A percentile compares a stretch with the other conserved stretches of the same genome.
These are phyloP conservation scores for Epinephelus lanceolatus DNA, from an alignment of 2,113 vertebrate species.

Conservation along the genomic window DNA sequence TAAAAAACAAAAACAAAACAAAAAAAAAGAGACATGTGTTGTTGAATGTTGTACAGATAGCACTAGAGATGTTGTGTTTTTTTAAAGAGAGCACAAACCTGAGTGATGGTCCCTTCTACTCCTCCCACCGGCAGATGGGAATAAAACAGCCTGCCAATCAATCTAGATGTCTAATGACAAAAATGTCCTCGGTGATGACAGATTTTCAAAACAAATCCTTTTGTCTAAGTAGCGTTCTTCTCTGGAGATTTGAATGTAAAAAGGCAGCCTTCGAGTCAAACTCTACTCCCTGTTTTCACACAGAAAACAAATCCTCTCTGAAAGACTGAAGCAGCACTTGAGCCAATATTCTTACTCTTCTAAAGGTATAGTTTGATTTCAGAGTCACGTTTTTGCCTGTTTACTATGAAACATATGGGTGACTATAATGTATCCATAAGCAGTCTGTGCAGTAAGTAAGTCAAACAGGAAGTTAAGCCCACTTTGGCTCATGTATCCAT, in stretches of 20 bases:
- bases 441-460: neutral
- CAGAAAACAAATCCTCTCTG: neutral
- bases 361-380: slow-evolving; percentile 1
- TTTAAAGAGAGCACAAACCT: slow-evolving; percentile 81
- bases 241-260: slow-evolving; percentile 33
- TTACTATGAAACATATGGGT: neutral
- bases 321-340: neutral
- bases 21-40: slow-evolving; percentile 80
- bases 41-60: slow-evolving; percentile 91
- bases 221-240: neutral
- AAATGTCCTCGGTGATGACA: slow-evolving; percentile 9
- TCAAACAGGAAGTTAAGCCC: neutral
- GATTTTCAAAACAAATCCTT: slow-evolving; percentile 24
- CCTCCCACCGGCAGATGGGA: slow-evolving; percentile 71
- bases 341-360: slow-evolving; percentile 1
- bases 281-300: slow-evolving; percentile 8
- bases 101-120: slow-evolving; percentile 65
- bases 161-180: slow-evolving; percentile 32
- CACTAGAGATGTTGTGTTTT: slow-evolving; percentile 86
- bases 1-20: slow-evolving; percentile 53
- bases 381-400: neutral
- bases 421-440: neutral
- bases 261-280: slow-evolving; percentile 21
- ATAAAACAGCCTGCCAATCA: slow-evolving; percentile 67
- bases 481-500: too few species aligned